Evolutionary conservation across 2,888 invertebrate species (phyloP).

Genomic region (Tuberolachnus salignus): DNA sequence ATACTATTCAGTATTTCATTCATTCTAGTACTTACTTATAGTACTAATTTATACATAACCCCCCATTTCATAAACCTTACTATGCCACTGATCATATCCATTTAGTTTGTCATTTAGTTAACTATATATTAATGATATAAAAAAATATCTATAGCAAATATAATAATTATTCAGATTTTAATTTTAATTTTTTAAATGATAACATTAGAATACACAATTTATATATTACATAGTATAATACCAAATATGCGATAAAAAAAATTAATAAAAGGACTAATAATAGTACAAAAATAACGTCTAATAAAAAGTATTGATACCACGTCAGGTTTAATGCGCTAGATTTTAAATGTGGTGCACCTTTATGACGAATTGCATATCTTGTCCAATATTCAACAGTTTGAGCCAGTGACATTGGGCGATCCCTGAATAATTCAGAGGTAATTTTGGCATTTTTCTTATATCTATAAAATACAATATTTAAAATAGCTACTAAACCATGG

Average conservation of each 20-base stretch:
- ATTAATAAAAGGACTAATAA: not conserved
- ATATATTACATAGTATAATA: not conserved
- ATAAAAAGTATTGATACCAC: constrained; percentile 17
- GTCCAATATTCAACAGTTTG: constrained; percentile 85
- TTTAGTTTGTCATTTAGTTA: no score
- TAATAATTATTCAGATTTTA: not conserved
- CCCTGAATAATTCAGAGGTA: constrained; percentile 72
- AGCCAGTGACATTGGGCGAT: constrained; percentile 77
- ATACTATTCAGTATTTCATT: no score
- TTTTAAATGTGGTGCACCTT: constrained; percentile 79
- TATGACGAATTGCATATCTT: constrained; percentile 81
- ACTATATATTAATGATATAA: no score
- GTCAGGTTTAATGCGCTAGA: constrained; percentile 62
- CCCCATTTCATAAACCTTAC: no score
- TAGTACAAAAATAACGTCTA: not conserved
- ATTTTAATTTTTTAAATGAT: not conserved
- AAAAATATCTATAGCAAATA: not conserved
- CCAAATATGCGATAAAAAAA: not conserved
- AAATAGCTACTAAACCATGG: not conserved
- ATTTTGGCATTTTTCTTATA: constrained; percentile 73
- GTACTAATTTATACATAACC: no score
- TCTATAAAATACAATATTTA: constrained; percentile 28
- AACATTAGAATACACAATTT: not conserved
- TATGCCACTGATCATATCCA: no score
- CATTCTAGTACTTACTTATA: no score